phyloP scores from a whole-genome alignment of 2,888 invertebrate genomes.

The Brachyptera risi region DNA sequence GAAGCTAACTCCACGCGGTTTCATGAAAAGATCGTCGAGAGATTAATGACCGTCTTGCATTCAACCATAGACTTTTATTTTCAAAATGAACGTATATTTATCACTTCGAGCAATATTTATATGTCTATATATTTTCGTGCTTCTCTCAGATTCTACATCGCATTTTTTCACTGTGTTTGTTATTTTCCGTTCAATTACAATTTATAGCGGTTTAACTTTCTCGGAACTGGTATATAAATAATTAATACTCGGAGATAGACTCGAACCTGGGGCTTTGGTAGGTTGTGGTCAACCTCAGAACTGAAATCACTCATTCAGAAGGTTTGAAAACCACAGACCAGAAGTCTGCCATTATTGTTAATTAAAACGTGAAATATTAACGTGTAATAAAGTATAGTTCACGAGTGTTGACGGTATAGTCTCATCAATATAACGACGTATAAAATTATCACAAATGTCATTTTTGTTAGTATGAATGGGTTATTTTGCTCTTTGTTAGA shows the following conservation, averaged over 20 bases:
- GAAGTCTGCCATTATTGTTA: too few relatives aligned
- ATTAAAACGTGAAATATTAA: too few relatives aligned
- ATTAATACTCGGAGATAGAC: background rate
- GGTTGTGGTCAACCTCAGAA: background rate
- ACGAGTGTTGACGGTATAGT: too few relatives aligned
- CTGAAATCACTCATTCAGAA: background rate
- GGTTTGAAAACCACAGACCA: background rate
- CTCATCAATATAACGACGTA: too few relatives aligned
- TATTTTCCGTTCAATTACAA: slow-evolving; percentile 13
- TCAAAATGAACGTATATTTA: slow-evolving; percentile 1
- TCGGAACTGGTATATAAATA: background rate
- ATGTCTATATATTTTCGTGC: background rate
- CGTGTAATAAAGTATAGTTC: too few relatives aligned
- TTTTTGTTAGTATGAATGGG: too few relatives aligned
- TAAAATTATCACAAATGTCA: too few relatives aligned
- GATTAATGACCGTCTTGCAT: background rate
- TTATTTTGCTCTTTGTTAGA: too few relatives aligned
- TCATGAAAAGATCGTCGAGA: background rate
- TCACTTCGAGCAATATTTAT: background rate
- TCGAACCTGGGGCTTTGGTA: background rate
- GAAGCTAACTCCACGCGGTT: too few relatives aligned
- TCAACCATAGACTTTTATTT: background rate
- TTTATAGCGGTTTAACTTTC: background rate
- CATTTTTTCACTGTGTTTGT: background rate
- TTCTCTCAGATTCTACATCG: background rate